Percentiles rank a stretch among this genome's conserved stretches.
phyloP scores from a whole-genome alignment of 2,113 vertebrate species.

The Microtus pennsylvanicus region DNA sequence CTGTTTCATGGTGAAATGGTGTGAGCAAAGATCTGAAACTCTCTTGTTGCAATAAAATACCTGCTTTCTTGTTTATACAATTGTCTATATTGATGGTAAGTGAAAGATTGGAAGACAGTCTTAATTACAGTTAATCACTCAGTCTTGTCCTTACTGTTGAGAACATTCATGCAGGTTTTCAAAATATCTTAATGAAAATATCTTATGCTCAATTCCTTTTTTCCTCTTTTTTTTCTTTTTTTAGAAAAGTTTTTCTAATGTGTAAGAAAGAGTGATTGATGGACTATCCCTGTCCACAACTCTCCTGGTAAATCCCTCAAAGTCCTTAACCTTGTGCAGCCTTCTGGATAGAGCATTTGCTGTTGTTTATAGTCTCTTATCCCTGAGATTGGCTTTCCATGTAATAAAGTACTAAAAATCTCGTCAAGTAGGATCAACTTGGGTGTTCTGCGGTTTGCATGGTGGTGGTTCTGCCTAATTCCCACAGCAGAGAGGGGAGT shows the following conservation, averaged over 20 bases:
- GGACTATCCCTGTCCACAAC: conserved; percentile 60
- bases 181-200: conserved; percentile 66
- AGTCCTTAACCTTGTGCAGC: conserved; percentile 83
- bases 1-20: conserved; percentile 39
- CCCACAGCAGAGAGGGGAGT: conserved; percentile 90
- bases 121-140: conserved; percentile 75
- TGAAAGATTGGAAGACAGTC: conserved; percentile 58
- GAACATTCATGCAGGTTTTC: conserved; percentile 70
- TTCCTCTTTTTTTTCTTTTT: background rate
- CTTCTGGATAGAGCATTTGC: conserved; percentile 85
- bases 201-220: conserved; percentile 12
- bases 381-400: conserved; percentile 87
- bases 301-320: conserved; percentile 82
- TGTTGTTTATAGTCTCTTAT: conserved; percentile 88
- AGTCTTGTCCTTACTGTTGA: conserved; percentile 76
- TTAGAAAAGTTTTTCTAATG: conserved; percentile 74
- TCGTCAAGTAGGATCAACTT: conserved; percentile 90
- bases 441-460: conserved; percentile 95
- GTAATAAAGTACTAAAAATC: conserved; percentile 87
- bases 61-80: conserved; percentile 65
- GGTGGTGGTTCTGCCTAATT: conserved; percentile 93
- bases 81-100: conserved; percentile 78
- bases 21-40: conserved; percentile 72
- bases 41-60: conserved; percentile 64
- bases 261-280: conserved; percentile 83